These are phyloP conservation scores for Apis laboriosa DNA, from an alignment of 1,140 invertebrate species.

Conservation along the genomic window DNA sequence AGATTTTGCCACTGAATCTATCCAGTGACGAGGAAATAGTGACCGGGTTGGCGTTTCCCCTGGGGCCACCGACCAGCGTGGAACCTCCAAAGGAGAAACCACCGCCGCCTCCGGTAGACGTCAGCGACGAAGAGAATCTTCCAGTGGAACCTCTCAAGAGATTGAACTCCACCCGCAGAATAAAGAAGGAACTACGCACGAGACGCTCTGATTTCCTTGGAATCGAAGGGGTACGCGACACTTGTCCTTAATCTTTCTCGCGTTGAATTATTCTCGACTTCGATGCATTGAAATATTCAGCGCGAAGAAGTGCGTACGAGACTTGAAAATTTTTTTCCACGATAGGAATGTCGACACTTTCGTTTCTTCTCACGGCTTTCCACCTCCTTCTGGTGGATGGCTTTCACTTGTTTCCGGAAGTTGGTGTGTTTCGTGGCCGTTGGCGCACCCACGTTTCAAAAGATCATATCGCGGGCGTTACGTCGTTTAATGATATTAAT, in stretches of 20 bases:
- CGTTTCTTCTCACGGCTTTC: conserved; percentile 43
- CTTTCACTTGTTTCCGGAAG: conserved; percentile 51
- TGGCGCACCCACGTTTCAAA: conserved; percentile 26
- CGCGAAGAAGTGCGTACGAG: background rate
- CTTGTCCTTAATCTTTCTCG: background rate
- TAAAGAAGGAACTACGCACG: conserved; percentile 91
- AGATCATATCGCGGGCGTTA: conserved; percentile 32
- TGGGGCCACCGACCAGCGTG: conserved; percentile 83
- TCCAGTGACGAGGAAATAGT: conserved; percentile 77
- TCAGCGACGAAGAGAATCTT: conserved; percentile 80
- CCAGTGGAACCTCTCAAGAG: conserved; percentile 84
- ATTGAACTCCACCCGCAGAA: conserved; percentile 90
- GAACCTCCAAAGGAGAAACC: conserved; percentile 93
- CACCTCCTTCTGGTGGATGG: conserved; percentile 7
- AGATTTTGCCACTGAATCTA: conserved; percentile 76
- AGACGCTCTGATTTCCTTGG: conserved; percentile 93
- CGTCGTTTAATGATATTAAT: conserved; percentile 49
- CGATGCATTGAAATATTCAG: background rate
- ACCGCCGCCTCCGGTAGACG: conserved; percentile 89
- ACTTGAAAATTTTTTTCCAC: background rate
- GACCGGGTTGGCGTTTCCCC: conserved; percentile 72
- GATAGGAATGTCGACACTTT: background rate
- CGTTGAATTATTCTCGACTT: background rate
- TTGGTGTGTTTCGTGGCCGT: conserved; percentile 7
- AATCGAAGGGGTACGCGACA: conserved; percentile 84